Evolutionary conservation across 1,140 invertebrate species (phyloP), one percentile per base, ranked within the genome.

Genomic region (Heliconius melpomene): DNA sequence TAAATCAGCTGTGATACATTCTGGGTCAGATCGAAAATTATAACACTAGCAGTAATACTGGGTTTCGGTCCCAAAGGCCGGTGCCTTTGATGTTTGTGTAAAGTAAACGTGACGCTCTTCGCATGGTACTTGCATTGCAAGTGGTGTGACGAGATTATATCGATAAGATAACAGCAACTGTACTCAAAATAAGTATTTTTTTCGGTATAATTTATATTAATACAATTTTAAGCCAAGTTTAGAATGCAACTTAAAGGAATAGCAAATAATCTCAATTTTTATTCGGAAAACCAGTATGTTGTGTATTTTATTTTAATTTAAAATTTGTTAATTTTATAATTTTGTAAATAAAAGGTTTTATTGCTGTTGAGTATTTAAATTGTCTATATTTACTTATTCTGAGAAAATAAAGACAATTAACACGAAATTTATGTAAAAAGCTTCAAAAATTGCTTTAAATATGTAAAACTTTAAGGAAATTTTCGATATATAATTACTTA

Each of bases 81-180:
- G 86, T 79, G 77, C 72, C 80, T 91, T 91, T 92, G 87, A 92
- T 88, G 86, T 90, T 80, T 84, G 83, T 85, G 86, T 83, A 90
- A 90, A 89, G 90, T 90, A 91, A 91, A 90, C 90, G 85, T 88
- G 84, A 88, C 86, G 84, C 84, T 86, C 84, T 82, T 84, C 85
- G 84, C 79, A 77, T 79, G 70, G 83, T 90, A 91, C 89, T 88
- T 89, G 85, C 85, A 54, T 26, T 13, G 26, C 40, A 66, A 66
- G n/a, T 87, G 88, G 86, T 81, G 88, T 79, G 81, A 82, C 23
- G 77, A 79, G 73, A 75, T 52, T 60, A 32, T 83, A 83, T 87
- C 83, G 87, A 85, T 84, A 86, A 50, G 72, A 75, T 81, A 29
- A 66, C 11, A 26, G 26, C 60, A 29, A 5, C 23, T 66, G 23